These are phyloP conservation scores for Lordiphosa andalusiaca DNA, from an alignment of 2,888 invertebrate species.

Conservation along the genomic window DNA sequence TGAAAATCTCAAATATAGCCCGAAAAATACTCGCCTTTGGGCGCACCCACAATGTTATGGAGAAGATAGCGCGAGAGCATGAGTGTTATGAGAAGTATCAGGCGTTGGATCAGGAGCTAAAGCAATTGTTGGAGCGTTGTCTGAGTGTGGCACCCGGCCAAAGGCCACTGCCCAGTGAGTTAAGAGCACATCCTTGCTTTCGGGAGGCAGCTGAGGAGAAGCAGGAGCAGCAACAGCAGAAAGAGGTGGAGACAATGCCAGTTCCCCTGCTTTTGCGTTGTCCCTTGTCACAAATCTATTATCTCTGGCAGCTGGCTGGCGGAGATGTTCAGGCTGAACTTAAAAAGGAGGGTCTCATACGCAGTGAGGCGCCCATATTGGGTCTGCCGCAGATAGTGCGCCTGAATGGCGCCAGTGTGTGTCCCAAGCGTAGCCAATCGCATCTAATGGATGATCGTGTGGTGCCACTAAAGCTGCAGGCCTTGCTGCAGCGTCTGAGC, in stretches of 20 bases:
- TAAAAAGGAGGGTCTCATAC: slow-evolving; percentile 93
- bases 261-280: slow-evolving; percentile 79
- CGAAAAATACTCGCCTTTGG: slow-evolving; percentile 86
- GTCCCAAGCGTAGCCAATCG: slow-evolving; percentile 88
- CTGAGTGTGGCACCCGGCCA: slow-evolving; percentile 85
- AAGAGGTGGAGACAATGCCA: slow-evolving; percentile 61
- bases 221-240: neutral
- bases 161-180: slow-evolving; percentile 83
- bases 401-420: slow-evolving; percentile 90
- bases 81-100: slow-evolving; percentile 81
- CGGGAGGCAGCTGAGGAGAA: slow-evolving; percentile 19
- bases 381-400: slow-evolving; percentile 91
- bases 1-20: slow-evolving; percentile 87
- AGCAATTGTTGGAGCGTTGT: slow-evolving; percentile 86
- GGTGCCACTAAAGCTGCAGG: slow-evolving; percentile 85
- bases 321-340: slow-evolving; percentile 95
- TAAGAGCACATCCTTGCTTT: slow-evolving; percentile 83
- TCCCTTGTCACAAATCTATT: slow-evolving; percentile 91
- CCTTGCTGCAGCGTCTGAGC: slow-evolving; percentile 87
- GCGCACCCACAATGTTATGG: slow-evolving; percentile 81
- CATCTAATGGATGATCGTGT: slow-evolving; percentile 87
- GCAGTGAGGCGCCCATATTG: slow-evolving; percentile 90
- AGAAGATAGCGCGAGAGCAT: slow-evolving; percentile 90
- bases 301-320: slow-evolving; percentile 97
- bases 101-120: slow-evolving; percentile 57